Conservation (phyloP, 2,888 invertebrate species). For the Thalpophila matura region DNA sequence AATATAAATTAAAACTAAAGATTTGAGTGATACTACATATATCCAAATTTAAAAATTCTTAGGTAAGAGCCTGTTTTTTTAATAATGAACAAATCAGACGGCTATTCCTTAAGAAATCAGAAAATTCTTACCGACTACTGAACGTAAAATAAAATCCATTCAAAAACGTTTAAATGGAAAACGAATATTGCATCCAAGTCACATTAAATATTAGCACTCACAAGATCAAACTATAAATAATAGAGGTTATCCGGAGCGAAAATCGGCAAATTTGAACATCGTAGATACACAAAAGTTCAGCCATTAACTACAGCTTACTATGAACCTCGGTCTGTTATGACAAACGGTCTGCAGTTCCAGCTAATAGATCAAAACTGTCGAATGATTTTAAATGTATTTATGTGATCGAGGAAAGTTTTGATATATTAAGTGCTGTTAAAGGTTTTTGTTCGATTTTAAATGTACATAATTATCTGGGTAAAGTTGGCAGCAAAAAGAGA, state of each 20-base stretch:
- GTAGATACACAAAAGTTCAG: slow-evolving; percentile 73
- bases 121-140: background rate
- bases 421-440: slow-evolving; percentile 52
- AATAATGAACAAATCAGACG: no score
- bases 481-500: slow-evolving; percentile 1
- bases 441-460: slow-evolving; percentile 35
- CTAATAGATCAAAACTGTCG: slow-evolving; percentile 71
- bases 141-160: slow-evolving; percentile 14
- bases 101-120: background rate
- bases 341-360: slow-evolving; percentile 62
- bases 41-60: no score
- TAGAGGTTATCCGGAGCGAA: slow-evolving; percentile 60
- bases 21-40: no score
- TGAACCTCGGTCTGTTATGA: slow-evolving; percentile 63
- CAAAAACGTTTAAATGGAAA: slow-evolving; percentile 37
- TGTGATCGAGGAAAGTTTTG: slow-evolving; percentile 64
- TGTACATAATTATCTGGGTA: background rate
- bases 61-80: no score
- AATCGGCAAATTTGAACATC: slow-evolving; percentile 74
- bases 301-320: slow-evolving; percentile 69
- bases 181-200: slow-evolving; percentile 51
- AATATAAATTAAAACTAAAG: no score
- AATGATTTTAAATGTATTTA: slow-evolving; percentile 73
- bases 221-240: slow-evolving; percentile 63
- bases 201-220: slow-evolving; percentile 62